Evolutionary conservation across 2,888 invertebrate species (phyloP).

Genomic region (Amphipoea lucens): DNA sequence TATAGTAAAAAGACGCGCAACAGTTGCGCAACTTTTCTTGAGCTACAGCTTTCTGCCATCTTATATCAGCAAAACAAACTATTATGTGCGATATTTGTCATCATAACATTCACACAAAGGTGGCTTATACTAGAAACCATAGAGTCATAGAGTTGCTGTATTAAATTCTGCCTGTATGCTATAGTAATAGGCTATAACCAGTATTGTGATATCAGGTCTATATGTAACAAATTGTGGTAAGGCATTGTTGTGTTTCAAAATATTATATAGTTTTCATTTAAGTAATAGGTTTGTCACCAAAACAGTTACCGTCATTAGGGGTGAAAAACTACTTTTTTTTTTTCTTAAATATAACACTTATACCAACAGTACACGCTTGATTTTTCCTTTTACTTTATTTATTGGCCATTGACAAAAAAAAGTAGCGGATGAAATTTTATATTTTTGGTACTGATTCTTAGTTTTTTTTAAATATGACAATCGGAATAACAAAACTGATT

Average conservation of each 20-base stretch:
- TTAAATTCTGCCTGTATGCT: conserved; percentile 13
- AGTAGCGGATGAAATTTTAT: too few relatives aligned
- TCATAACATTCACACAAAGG: conserved; percentile 11
- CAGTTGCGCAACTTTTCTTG: conserved; percentile 18
- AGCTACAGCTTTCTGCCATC: not conserved
- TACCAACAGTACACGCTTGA: too few relatives aligned
- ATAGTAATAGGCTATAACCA: conserved; percentile 24
- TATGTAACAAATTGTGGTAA: conserved; percentile 1
- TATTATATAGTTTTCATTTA: not conserved
- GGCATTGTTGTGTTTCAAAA: not conserved
- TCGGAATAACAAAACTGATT: not conserved
- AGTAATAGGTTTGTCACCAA: not conserved
- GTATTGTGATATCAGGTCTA: conserved; percentile 52
- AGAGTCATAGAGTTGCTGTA: conserved; percentile 22
- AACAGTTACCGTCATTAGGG: not conserved
- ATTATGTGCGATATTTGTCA: not conserved
- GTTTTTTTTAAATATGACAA: not conserved
- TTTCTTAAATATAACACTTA: not conserved
- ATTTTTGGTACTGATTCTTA: not conserved
- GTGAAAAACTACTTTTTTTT: not conserved
- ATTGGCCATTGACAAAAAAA: too few relatives aligned
- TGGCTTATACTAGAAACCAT: conserved; percentile 36
- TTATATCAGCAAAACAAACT: not conserved
- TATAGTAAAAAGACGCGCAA: not conserved
- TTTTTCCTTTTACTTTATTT: not conserved